Conservation (phyloP, 2,113 vertebrate genomes). For the Malurus melanocephalus region DNA sequence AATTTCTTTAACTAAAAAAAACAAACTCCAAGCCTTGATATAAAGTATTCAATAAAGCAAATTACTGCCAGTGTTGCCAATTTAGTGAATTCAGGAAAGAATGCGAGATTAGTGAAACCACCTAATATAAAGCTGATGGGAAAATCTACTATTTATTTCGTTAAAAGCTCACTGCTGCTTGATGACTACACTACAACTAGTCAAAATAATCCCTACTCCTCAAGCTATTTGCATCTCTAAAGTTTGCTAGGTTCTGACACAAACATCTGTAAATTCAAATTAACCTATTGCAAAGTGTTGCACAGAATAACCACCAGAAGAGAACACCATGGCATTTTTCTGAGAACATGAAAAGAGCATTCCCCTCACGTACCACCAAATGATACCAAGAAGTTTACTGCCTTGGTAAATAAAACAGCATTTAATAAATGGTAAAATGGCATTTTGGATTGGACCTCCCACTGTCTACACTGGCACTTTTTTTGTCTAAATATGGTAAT, state of each 20-base stretch:
- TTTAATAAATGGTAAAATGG: not conserved
- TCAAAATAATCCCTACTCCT: not conserved
- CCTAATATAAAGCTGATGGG: not conserved
- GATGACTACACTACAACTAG: not conserved
- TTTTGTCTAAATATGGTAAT: not conserved
- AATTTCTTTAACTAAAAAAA: not conserved
- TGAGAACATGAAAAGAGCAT: not conserved
- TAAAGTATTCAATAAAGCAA: not conserved
- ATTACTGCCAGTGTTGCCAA: not conserved
- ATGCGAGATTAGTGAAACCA: not conserved
- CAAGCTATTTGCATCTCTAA: not conserved
- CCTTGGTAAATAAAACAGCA: too few species aligned
- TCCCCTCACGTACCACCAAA: not conserved
- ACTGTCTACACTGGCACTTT: not conserved
- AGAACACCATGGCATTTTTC: not conserved
- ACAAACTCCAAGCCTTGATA: not conserved
- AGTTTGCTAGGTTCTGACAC: not conserved
- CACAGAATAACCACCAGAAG: not conserved
- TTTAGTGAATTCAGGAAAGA: not conserved
- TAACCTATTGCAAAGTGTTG: not conserved
- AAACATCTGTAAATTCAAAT: not conserved
- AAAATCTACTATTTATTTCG: not conserved
- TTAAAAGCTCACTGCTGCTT: not conserved
- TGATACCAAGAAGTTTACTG: not conserved
- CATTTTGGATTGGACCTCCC: not conserved